Evolutionary conservation across 2,113 vertebrate species (phyloP), one percentile per base, ranked within the genome.

Genomic region (Sinocyclocheilus grahami): DNA sequence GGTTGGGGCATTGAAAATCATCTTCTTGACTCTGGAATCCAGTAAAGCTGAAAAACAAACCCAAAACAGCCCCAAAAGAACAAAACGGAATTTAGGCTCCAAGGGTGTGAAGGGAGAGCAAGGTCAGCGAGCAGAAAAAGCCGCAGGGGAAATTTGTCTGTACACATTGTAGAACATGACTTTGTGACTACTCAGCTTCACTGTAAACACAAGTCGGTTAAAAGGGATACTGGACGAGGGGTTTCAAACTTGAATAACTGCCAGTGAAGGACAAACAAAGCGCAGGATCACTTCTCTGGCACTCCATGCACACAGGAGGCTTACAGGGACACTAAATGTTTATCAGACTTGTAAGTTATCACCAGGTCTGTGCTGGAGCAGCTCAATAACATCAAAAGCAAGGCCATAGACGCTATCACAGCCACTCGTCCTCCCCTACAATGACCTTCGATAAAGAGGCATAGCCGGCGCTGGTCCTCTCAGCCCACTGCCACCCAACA

Each of bases 101-200:
- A 86, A 72, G 48, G 10, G 72, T 87, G 85, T 18, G 85, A 87
- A 83, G 85, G 72, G 76, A 78, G 89, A 87, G 78, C 22, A 93
- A 92, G 89, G 93, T 92, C 89, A 90, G 88, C 82, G 74, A 84
- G 82, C 89, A 90, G 79, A 90, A 84, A 89, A 85, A 87, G 87
- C 90, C 76, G 84, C 79, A 16, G 86, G 90, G 90, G 90, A 81
- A 75, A 72, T 83, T 33, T 86, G 75, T 90, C 84, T 83, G 85
- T 89, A 89, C 85, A 85, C 63, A 14, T 78, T 88, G 84, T 82
- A 89, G 80, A 92, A 92, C 88, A 92, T 71, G 84, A 87, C 83
- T 86, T 62, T 83, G 71, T 77, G 75, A 90, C 86, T 90, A 72
- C 87, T 78, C 75, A 86, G 30, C 78, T 83, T 39, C 79, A 72